These are phyloP conservation scores for Hippocampus zosterae DNA, from an alignment of 2,113 vertebrate genomes.

Conservation along the genomic window DNA sequence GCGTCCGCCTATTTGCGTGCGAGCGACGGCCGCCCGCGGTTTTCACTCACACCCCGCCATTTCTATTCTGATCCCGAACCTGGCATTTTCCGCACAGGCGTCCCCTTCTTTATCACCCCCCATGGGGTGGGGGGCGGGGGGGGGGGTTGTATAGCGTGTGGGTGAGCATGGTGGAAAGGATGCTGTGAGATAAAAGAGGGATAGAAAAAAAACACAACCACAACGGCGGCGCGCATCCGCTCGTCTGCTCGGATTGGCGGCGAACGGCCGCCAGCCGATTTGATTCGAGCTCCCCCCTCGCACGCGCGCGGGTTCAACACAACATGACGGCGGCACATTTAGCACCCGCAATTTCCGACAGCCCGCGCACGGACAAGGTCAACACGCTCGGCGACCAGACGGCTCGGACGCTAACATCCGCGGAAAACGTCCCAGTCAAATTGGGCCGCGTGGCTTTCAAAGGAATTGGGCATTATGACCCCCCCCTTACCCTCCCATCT, in stretches of 20 bases:
- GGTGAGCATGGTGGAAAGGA: neutral
- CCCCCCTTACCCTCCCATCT: no score
- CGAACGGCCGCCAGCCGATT: neutral
- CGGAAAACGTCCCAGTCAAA: neutral
- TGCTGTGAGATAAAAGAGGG: constrained; percentile 32
- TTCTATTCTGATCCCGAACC: constrained; percentile 2
- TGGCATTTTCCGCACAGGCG: neutral
- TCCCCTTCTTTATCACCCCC: constrained; percentile 6
- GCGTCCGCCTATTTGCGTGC: neutral
- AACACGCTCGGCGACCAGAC: neutral
- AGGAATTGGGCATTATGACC: no score
- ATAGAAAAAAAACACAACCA: neutral
- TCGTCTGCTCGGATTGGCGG: neutral
- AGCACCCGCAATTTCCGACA: neutral
- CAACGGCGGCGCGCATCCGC: neutral
- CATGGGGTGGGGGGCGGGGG: no score
- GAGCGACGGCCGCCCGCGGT: neutral
- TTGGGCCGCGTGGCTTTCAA: no score
- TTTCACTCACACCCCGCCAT: neutral
- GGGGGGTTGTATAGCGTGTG: no score
- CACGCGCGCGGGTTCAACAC: constrained; percentile 9
- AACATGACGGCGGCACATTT: constrained; percentile 1
- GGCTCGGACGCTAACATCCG: neutral
- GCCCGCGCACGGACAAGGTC: neutral
- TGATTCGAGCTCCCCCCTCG: neutral